phyloP scores from a whole-genome alignment of 2,113 vertebrate genomes.

The Myotis brandtii region DNA sequence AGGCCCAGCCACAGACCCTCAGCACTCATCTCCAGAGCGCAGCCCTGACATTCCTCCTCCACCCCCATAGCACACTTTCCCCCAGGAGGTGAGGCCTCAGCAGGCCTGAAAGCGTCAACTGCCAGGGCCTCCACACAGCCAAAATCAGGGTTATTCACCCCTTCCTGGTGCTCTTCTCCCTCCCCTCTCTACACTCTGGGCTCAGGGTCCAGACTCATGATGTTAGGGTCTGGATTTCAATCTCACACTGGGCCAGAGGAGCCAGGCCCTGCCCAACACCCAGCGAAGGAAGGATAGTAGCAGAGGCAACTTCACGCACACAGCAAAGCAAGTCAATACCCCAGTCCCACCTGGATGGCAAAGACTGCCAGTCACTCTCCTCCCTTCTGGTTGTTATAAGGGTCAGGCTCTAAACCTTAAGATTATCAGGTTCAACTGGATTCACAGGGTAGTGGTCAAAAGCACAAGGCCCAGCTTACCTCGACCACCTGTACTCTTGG shows the following conservation, averaged over 20 bases:
- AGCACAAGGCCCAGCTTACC: background rate
- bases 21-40: background rate
- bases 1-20: background rate
- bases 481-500: background rate
- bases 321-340: background rate
- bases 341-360: rapidly evolving
- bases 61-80: background rate
- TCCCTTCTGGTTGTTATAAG: background rate
- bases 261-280: background rate
- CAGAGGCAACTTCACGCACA: background rate
- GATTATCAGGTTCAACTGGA: background rate
- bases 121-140: background rate
- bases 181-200: background rate
- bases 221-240: background rate
- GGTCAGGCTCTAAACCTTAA: background rate
- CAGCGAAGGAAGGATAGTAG: background rate
- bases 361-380: background rate
- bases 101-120: slow-evolving; percentile 35
- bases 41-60: background rate
- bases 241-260: background rate
- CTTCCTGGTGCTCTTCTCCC: background rate
- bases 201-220: background rate
- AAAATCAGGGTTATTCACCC: background rate
- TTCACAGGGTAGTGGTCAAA: background rate
- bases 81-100: background rate